phyloP scores from a whole-genome alignment of 2,888 invertebrate genomes.

The Oasisia sp. region DNA sequence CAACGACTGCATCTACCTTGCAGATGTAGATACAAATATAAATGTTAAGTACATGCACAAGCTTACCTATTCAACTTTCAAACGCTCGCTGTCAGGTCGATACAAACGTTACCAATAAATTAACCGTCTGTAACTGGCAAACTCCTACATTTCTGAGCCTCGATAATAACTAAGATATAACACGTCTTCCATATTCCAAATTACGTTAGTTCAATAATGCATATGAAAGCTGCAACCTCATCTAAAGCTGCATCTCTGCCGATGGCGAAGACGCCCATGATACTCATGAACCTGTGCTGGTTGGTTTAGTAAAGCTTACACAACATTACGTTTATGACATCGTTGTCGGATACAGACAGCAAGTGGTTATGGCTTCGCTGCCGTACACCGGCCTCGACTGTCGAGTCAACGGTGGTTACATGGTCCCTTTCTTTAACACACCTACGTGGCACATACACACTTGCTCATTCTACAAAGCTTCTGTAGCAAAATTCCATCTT shows the following conservation, averaged over 20 bases:
- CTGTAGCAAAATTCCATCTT: neutral
- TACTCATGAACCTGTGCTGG: neutral
- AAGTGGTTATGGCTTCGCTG: neutral
- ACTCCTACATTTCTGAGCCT: neutral
- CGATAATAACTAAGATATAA: neutral
- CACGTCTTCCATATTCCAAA: neutral
- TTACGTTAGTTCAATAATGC: conserved; percentile 6
- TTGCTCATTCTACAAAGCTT: neutral
- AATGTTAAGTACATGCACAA: conserved; percentile 13
- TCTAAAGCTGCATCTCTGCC: neutral
- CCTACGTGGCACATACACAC: neutral
- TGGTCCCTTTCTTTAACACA: neutral
- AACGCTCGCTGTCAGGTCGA: neutral
- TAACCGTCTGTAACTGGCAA: conserved; percentile 11
- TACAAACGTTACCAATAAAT: conserved; percentile 17
- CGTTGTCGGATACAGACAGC: neutral
- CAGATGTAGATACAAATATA: conserved; percentile 17
- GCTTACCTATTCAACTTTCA: neutral
- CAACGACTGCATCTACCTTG: conserved; percentile 13
- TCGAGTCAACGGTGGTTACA: neutral
- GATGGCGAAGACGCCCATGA: neutral
- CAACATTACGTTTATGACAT: neutral
- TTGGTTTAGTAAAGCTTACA: neutral
- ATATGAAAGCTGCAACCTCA: neutral
- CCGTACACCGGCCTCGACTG: neutral